Base-by-base conservation (phyloP, 2,888 invertebrate genomes). In the Drosophila birchii region DNA sequence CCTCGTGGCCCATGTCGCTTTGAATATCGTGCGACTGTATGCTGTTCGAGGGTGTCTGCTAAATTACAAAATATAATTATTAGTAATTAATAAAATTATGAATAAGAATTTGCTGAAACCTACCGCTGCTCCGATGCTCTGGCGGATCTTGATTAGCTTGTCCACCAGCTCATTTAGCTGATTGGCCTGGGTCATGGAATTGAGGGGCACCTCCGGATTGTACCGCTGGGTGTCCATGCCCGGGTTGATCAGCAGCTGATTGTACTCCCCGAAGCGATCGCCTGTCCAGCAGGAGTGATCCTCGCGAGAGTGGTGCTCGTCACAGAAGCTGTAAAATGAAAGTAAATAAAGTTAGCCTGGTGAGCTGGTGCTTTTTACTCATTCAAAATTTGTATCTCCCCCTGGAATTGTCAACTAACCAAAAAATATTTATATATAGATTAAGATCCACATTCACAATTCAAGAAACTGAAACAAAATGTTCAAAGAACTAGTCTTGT, bases 281-380 rank as follows among this genome's bases (percentile, higher is more conserved):
- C 93, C 93, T 70, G 91, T 92, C 93, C 93, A 93, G 84, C 93
- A 93, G 78, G 91, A 88, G 67, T 85, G 90, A 87, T 93, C 92
- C 62, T 88, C 88, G 26, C 80, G 77, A 59, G 92, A 90, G 56
- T 91, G 91, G 36, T 92, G 92, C 75, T 92, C 92, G 62, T 91
- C 91, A 62, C 93, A 93, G 72, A 92, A 88, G 76, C 93, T 93
- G 39, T 1, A 29, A 12, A 26, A 14, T 34, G 4, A 14, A 20
- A 2, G 16, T 5, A 44, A 9, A 5, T 5, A 11, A 38, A 8
- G 11, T 1, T 2, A 14, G 2, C 49, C 58, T 16, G 79, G 82
- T 61, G 38, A 55, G 68, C 75, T 23, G 26, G 36, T n/a, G 34
- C 2, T 23, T 36, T 43, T 12, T n/a, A 49, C 8, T 51, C 32